These are phyloP conservation scores for Siniperca chuatsi DNA, from an alignment of 2,113 vertebrate genomes.

Conservation along the genomic window DNA sequence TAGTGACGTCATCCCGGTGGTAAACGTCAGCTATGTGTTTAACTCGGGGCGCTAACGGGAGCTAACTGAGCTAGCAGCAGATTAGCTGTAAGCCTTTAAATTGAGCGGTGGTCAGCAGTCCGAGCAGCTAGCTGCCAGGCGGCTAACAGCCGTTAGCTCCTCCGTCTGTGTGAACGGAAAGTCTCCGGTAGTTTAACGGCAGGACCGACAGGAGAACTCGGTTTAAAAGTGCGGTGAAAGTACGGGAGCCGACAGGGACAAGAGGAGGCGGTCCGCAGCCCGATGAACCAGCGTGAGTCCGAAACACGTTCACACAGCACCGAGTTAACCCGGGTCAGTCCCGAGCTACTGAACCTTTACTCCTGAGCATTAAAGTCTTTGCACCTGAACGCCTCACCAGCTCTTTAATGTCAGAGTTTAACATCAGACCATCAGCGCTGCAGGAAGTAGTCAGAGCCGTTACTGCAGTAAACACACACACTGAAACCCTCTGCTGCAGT, in stretches of 20 bases:
- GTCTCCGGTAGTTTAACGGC: neutral
- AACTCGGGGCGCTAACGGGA: neutral
- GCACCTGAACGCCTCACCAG: too few relatives aligned
- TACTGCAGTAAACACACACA: too few relatives aligned
- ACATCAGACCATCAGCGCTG: too few relatives aligned
- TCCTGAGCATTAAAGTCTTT: too few relatives aligned
- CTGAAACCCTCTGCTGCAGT: too few relatives aligned
- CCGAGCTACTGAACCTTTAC: too few relatives aligned
- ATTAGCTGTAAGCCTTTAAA: neutral
- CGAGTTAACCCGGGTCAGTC: neutral
- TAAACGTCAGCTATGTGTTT: neutral
- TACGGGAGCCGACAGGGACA: conserved; percentile 13
- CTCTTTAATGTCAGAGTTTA: too few relatives aligned
- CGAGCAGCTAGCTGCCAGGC: neutral
- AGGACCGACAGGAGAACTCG: neutral
- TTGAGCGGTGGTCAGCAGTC: neutral
- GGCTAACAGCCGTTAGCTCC: neutral
- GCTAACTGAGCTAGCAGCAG: conserved; percentile 2
- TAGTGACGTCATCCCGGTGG: neutral
- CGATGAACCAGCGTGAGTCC: neutral
- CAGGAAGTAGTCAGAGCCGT: too few relatives aligned
- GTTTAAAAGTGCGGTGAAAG: neutral
- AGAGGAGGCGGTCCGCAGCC: neutral
- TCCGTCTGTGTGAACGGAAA: neutral
- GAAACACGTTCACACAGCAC: neutral